Evolutionary conservation across 2,113 vertebrate genomes (phyloP).

Genomic region (Hepsetus odoe): DNA sequence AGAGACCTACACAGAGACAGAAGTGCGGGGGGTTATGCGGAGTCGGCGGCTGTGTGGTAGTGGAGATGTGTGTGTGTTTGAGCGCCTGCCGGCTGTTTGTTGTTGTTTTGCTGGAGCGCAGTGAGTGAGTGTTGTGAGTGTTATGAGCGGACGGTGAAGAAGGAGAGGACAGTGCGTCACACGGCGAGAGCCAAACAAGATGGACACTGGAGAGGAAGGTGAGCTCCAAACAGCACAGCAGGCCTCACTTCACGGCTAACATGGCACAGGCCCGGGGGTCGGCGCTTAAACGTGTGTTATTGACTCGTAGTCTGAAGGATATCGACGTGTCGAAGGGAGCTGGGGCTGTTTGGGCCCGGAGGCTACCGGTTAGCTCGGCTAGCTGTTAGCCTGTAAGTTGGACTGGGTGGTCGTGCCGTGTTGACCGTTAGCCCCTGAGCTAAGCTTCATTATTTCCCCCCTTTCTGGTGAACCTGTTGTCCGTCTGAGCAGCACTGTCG

Average conservation of each 20-base stretch:
- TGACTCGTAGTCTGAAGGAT: neutral
- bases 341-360: neutral
- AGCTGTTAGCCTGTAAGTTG: neutral
- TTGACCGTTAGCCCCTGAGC: neutral
- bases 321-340: no score
- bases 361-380: neutral
- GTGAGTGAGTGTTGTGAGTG: no score
- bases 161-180: conserved; percentile 58
- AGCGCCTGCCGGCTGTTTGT: neutral
- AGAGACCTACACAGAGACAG: neutral
- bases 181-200: conserved; percentile 53
- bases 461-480: neutral
- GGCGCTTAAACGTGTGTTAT: neutral
- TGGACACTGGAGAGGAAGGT: conserved; percentile 65
- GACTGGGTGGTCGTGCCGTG: neutral
- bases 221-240: neutral
- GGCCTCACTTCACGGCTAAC: neutral
- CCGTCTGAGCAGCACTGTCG: neutral
- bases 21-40: neutral
- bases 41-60: neutral
- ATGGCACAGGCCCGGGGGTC: neutral
- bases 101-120: neutral
- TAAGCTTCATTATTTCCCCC: neutral
- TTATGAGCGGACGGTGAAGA: conserved; percentile 57
- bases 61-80: conserved; percentile 18